phyloP scores from a whole-genome alignment of 64 coral and sea anemone genomes.

The Pocillopora damicornis region DNA sequence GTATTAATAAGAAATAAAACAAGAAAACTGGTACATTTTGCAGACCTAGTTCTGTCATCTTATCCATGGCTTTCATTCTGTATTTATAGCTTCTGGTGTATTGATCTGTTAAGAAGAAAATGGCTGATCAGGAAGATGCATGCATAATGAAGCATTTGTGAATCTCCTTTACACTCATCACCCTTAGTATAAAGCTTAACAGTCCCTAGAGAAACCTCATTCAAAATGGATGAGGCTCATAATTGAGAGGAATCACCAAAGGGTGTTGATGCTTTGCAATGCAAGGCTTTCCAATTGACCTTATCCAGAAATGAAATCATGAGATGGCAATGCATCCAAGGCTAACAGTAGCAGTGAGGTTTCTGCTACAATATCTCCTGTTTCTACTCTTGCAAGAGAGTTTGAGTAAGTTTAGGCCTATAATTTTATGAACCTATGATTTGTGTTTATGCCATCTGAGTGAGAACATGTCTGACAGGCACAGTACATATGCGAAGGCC shows the following conservation, averaged over 20 bases:
- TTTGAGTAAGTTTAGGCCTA: too few species aligned
- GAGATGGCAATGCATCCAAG: background rate
- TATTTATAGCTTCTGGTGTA: constrained; percentile 91
- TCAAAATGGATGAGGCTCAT: constrained; percentile 25
- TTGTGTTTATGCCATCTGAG: too few species aligned
- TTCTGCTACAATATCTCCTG: background rate
- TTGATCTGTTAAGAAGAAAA: constrained; percentile 56
- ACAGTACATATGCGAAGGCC: too few species aligned
- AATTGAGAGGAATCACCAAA: constrained; percentile 91
- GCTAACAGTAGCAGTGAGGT: background rate
- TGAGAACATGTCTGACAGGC: too few species aligned
- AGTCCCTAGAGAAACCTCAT: too few species aligned
- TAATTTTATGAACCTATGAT: too few species aligned
- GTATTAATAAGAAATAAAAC: background rate
- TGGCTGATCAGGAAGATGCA: background rate
- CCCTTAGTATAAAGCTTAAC: too few species aligned
- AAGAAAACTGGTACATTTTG: background rate
- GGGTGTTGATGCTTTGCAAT: constrained; percentile 80
- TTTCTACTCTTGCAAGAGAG: too few species aligned
- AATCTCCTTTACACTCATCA: too few species aligned
- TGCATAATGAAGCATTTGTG: too few species aligned
- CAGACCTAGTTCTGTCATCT: constrained; percentile 88
- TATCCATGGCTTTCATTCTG: constrained; percentile 95
- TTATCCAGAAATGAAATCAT: constrained; percentile 44
- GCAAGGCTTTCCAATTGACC: constrained; percentile 79